Evolutionary conservation across 2,888 invertebrate genomes (phyloP).

Genomic region (Aphrophora alni): DNA sequence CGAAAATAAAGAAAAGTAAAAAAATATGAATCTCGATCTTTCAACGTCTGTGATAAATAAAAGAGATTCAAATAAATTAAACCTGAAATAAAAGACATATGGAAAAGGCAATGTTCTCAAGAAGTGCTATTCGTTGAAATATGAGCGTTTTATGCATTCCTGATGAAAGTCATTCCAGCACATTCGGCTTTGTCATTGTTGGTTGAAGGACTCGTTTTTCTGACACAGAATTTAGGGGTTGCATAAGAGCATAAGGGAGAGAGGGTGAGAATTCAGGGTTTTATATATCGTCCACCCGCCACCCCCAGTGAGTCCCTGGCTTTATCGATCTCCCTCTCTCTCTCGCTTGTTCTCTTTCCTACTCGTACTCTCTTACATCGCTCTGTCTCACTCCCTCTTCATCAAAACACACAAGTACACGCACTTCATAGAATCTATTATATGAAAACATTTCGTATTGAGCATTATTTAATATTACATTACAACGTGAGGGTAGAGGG

Average conservation of each 20-base stretch:
- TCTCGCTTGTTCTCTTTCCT: slow-evolving; percentile 6
- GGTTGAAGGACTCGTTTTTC: slow-evolving; percentile 25
- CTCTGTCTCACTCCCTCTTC: not conserved
- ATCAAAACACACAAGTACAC: not conserved
- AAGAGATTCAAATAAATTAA: not conserved
- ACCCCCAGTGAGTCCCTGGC: slow-evolving; percentile 26
- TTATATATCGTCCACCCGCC: slow-evolving; percentile 26
- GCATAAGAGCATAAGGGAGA: slow-evolving; percentile 40
- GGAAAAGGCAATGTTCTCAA: not conserved
- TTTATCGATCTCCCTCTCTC: slow-evolving; percentile 31
- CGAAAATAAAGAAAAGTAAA: not conserved
- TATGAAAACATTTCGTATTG: not conserved
- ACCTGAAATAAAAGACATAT: not conserved
- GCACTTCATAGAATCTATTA: not conserved
- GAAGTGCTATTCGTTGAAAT: not conserved
- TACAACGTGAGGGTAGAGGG: not conserved
- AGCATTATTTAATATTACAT: not conserved
- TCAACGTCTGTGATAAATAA: not conserved
- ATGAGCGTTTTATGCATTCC: slow-evolving; percentile 1
- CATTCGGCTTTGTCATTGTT: slow-evolving; percentile 9
- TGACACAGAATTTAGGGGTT: slow-evolving; percentile 38
- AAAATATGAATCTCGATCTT: not conserved
- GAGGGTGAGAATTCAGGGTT: slow-evolving; percentile 38
- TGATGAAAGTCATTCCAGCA: slow-evolving; percentile 6
- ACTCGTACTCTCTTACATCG: not conserved